These are phyloP conservation scores for Apeira syringaria DNA, from an alignment of 2,888 invertebrate species.

Conservation along the genomic window DNA sequence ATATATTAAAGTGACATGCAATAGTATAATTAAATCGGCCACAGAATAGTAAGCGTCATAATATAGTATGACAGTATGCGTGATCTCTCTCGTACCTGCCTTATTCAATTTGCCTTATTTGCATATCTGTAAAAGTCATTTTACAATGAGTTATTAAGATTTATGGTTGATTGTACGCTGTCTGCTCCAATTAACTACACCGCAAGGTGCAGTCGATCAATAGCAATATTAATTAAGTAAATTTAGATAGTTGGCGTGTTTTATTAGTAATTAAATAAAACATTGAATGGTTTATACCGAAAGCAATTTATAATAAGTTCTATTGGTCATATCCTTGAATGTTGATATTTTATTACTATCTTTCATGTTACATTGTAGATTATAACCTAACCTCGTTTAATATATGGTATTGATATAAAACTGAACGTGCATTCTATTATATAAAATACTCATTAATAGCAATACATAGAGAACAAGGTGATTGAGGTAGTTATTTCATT, in stretches of 20 bases:
- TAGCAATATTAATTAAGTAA: conserved; percentile 2
- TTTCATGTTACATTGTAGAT: too few species aligned
- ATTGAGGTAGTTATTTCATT: too few species aligned
- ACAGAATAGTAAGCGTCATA: not conserved
- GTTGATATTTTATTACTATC: too few species aligned
- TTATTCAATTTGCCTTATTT: not conserved
- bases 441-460: too few species aligned
- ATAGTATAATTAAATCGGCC: conserved; percentile 18
- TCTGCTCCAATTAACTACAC: conserved; percentile 10
- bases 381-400: too few species aligned
- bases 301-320: too few species aligned
- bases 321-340: too few species aligned
- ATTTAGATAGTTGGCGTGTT: not conserved
- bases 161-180: not conserved
- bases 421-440: too few species aligned
- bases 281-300: not conserved
- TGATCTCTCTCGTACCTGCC: not conserved
- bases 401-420: too few species aligned
- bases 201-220: conserved; percentile 5
- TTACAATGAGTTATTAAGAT: not conserved
- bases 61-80: not conserved
- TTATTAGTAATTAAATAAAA: not conserved
- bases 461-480: too few species aligned
- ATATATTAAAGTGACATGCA: conserved; percentile 17
- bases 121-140: not conserved